Base-by-base conservation (phyloP, 1,140 invertebrate species). In the Drosophila busckii region DNA sequence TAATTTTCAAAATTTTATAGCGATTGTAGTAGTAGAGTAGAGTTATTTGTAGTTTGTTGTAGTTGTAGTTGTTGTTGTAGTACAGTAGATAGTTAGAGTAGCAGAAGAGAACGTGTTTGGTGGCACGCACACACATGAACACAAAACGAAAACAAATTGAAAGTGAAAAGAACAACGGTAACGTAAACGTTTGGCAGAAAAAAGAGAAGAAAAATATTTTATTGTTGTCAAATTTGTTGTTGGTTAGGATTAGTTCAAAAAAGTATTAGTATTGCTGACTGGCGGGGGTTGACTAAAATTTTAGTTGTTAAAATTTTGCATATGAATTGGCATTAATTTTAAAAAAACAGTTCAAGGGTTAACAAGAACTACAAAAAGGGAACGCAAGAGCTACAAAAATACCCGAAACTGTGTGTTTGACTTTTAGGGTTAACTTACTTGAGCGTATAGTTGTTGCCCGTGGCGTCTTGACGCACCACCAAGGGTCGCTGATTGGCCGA, bases 401-500 rank as follows among this genome's bases (percentile, higher is more conserved):
- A 35, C 37, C 20, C 20, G 7, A 13, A 12, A n/a, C 17, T 10
- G 20, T 16, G 35, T 29, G 32, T 15, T 34, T 28, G 8, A 26
- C 28, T 64, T n/a, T n/a, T n/a, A n/a, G n/a, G n/a, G n/a, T n/a
- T n/a, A n/a, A 89, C 90, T 88, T 86, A 92, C 91, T 91, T 92
- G 84, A 91, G 89, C 46, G 90, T 90, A 55, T 90, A 90, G 73
- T 90, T 89, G 40, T 87, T 87, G 70, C 75, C 75, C 37, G 84
- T 67, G 32, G 85, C 85, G 55, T 94, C 93, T 84, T 94, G 93
- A 13, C 93, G 89, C 42, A 92, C 90, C 28, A 92, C 91, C 50
- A 93, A 78, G 28, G 92, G 91, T 76, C 92, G 66, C 60, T 86
- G 80, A 26, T 59, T 82, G 46, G 84, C 75, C 34, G 84, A 84